Conservation (phyloP, 2,113 vertebrate species). For the Phalacrocorax pelagicus region DNA sequence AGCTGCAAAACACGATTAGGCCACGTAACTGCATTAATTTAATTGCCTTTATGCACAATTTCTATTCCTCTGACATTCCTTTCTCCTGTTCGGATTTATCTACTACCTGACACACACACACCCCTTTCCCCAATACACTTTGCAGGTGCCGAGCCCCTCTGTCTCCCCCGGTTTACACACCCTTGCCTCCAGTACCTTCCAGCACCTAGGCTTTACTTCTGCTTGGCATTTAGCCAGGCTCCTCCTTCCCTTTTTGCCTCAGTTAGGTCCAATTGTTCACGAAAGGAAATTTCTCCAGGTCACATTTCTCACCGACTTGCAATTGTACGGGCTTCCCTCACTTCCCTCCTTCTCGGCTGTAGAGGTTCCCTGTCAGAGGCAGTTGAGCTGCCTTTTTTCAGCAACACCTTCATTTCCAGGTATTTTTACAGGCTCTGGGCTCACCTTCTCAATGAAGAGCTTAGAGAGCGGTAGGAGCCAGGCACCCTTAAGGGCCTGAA, state of each 20-base stretch:
- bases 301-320: background rate
- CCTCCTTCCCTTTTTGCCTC: background rate
- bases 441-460: background rate
- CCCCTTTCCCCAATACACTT: background rate
- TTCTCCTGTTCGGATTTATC: background rate
- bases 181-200: background rate
- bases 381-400: background rate
- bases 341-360: background rate
- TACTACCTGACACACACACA: rapidly evolving
- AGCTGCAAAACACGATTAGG: background rate
- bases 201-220: background rate
- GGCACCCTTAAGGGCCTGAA: background rate
- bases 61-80: background rate
- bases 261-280: background rate
- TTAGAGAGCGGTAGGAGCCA: background rate
- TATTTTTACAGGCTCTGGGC: background rate
- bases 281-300: background rate
- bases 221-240: background rate
- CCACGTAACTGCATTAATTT: background rate
- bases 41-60: background rate
- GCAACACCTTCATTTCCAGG: background rate
- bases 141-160: background rate
- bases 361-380: background rate
- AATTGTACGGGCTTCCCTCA: background rate
- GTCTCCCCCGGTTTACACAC: background rate